Evolutionary conservation across 2,797 vertebrate genomes (phyloP).

Genomic region (Hippoglossus hippoglossus): DNA sequence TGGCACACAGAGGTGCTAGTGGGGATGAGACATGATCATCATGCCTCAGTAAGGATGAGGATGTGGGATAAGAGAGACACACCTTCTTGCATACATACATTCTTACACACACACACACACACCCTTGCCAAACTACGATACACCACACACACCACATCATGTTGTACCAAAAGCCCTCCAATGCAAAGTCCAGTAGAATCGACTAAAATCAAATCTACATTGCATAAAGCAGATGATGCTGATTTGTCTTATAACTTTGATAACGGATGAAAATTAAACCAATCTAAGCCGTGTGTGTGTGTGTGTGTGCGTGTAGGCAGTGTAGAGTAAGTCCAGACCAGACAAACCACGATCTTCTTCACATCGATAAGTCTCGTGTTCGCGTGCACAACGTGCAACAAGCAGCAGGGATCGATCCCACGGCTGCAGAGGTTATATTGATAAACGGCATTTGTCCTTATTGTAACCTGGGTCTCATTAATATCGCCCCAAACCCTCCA

Average conservation of each 20-base stretch:
- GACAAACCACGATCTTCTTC: slow-evolving; percentile 17
- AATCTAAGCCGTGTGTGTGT: not conserved
- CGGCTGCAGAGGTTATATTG: not conserved
- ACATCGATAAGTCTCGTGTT: not conserved
- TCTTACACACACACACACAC: not conserved
- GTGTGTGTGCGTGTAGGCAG: slow-evolving; percentile 9
- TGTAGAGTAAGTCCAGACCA: slow-evolving; percentile 34
- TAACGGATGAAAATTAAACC: slow-evolving; percentile 11
- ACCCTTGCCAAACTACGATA: slow-evolving; percentile 33
- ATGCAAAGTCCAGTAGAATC: slow-evolving; percentile 12
- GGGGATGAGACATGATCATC: slow-evolving; percentile 31
- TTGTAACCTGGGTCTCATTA: slow-evolving; percentile 7
- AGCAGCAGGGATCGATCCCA: not conserved
- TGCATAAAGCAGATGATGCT: not conserved
- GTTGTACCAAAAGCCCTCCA: slow-evolving; percentile 31
- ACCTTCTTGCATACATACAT: slow-evolving; percentile 5
- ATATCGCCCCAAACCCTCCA: not conserved
- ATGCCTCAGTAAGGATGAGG: slow-evolving; percentile 24
- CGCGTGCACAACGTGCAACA: slow-evolving; percentile 5
- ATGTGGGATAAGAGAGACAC: slow-evolving; percentile 44
- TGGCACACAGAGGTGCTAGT: not conserved
- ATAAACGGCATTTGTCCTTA: not conserved
- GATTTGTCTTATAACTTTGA: slow-evolving; percentile 33
- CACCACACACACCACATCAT: slow-evolving; percentile 22
- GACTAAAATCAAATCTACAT: not conserved